These are phyloP conservation scores for Mus spretus DNA, from an alignment of 2,797 vertebrate species.

Conservation along the genomic window DNA sequence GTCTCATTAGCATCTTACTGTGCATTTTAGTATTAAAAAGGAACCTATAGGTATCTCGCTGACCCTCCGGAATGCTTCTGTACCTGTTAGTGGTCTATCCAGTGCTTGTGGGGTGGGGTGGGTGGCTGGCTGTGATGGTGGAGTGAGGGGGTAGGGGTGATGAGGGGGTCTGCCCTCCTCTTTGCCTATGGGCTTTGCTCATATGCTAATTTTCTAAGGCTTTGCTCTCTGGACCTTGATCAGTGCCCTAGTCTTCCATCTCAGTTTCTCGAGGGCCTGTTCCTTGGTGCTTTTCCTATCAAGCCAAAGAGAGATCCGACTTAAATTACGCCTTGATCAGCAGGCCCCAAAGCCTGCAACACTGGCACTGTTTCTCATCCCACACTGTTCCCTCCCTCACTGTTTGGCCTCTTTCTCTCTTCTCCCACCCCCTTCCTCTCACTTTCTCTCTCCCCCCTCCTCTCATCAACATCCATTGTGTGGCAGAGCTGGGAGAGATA, in stretches of 20 bases:
- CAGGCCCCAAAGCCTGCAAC: neutral
- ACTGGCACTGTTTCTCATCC: neutral
- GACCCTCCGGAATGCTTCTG: neutral
- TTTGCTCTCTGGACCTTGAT: neutral
- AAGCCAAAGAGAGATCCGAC: neutral
- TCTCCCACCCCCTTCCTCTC: neutral
- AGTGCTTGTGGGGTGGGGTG: too few species aligned
- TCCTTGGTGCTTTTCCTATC: neutral
- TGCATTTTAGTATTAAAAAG: neutral
- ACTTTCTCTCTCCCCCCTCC: neutral
- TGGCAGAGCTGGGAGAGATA: neutral
- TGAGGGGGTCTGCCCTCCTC: too few species aligned
- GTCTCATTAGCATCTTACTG: neutral
- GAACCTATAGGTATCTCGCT: neutral
- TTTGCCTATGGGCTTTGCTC: neutral
- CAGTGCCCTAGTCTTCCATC: neutral
- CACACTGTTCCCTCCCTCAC: too few species aligned
- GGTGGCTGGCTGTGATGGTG: neutral
- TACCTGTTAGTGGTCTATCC: neutral
- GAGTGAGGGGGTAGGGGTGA: neutral
- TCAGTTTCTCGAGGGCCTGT: neutral
- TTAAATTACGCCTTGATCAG: neutral
- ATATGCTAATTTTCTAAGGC: neutral
- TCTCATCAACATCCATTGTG: neutral
- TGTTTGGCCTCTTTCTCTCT: neutral